Conservation (phyloP, 2,888 invertebrate genomes). For the Leptogaster cylindrica region DNA sequence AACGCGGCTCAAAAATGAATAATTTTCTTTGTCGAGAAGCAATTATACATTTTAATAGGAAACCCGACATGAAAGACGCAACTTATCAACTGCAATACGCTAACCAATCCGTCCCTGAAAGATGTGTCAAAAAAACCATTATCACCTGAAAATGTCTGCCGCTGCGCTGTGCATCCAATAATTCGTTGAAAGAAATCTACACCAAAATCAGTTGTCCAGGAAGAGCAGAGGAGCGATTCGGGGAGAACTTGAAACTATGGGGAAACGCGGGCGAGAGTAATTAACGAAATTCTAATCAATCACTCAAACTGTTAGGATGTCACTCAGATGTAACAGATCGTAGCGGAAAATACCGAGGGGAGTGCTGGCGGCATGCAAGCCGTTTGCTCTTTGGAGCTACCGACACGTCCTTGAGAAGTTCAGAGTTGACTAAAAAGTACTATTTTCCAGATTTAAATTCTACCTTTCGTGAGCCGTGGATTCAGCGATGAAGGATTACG, state of each 20-base stretch:
- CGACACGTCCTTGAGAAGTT: no score
- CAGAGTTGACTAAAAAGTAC: no score
- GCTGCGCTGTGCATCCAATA: background rate
- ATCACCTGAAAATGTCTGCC: slow-evolving; percentile 3
- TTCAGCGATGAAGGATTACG: background rate
- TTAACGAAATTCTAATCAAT: slow-evolving; percentile 62
- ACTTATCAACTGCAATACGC: slow-evolving; percentile 11
- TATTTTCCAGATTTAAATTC: no score
- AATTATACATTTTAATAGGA: no score
- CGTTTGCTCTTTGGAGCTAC: no score
- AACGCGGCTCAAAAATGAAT: no score
- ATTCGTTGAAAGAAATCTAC: slow-evolving; percentile 14
- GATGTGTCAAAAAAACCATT: background rate
- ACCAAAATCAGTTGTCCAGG: slow-evolving; percentile 11
- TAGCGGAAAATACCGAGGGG: slow-evolving; percentile 2
- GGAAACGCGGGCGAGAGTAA: slow-evolving; percentile 57
- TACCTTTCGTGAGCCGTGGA: background rate
- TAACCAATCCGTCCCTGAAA: slow-evolving; percentile 6
- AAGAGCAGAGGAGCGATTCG: background rate
- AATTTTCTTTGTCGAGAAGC: no score
- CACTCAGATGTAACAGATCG: slow-evolving; percentile 27
- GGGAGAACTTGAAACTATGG: background rate
- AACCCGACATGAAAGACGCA: slow-evolving; percentile 1
- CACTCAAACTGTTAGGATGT: slow-evolving; percentile 54
- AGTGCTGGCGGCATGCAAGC: background rate